Conservation (phyloP, 1,140 invertebrate species). For the Drosophila persimilis region DNA sequence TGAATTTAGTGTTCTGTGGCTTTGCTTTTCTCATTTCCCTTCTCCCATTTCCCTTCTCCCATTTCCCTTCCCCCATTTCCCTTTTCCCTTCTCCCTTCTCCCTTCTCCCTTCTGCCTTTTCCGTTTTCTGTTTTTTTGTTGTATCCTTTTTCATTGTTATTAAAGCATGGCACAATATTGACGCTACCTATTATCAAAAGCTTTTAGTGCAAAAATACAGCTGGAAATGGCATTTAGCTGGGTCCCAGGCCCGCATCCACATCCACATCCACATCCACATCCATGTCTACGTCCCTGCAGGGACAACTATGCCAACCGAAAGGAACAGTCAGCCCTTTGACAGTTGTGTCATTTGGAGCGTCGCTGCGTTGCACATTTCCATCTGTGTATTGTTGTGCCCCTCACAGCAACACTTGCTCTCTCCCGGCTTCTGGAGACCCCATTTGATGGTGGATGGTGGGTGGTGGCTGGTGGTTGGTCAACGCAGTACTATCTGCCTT, state of each 20-base stretch:
- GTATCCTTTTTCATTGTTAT: conserved; percentile 38
- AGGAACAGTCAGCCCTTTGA: conserved; percentile 61
- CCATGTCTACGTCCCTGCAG: background rate
- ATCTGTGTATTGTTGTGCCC: conserved; percentile 59
- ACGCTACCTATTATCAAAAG: conserved; percentile 74
- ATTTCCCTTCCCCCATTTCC: conserved; percentile 21
- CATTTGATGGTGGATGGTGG: background rate
- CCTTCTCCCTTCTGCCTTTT: too few relatives aligned
- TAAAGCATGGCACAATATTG: conserved; percentile 69
- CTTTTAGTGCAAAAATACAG: conserved; percentile 68
- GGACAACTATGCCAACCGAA: conserved; percentile 12
- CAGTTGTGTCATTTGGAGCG: conserved; percentile 67
- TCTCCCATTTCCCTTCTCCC: conserved; percentile 41
- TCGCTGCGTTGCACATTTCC: conserved; percentile 58
- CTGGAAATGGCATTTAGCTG: conserved; percentile 52
- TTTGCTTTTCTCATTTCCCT: conserved; percentile 34
- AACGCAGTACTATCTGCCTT: conserved; percentile 22
- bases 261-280: background rate
- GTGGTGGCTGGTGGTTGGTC: conserved; percentile 27
- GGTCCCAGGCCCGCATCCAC: background rate
- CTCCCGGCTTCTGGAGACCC: background rate
- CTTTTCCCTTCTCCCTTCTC: conserved; percentile 47
- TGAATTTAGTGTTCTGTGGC: conserved; percentile 51
- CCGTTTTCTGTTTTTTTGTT: conserved; percentile 10
- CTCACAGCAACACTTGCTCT: background rate